A percentile compares a stretch with the other conserved stretches of the same genome.
These are phyloP conservation scores for Camptogramma bilineatum DNA, from an alignment of 2,888 invertebrate genomes.

Conservation along the genomic window DNA sequence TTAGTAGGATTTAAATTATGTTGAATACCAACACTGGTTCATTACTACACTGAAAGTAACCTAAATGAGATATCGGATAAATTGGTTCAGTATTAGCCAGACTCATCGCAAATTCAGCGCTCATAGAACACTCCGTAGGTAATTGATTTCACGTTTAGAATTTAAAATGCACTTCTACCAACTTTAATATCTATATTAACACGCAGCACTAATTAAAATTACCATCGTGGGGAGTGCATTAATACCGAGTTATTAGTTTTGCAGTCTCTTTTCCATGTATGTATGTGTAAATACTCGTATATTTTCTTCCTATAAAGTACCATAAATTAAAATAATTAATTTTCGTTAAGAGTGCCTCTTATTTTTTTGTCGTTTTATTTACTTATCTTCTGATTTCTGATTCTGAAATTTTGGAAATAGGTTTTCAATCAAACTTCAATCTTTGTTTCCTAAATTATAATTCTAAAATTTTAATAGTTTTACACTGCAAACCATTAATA, in stretches of 20 bases:
- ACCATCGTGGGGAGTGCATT: neutral
- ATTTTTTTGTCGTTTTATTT: too few species aligned
- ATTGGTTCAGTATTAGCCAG: neutral
- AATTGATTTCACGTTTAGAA: constrained; percentile 26
- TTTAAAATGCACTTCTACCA: constrained; percentile 13
- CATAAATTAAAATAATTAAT: too few species aligned
- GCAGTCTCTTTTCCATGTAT: neutral
- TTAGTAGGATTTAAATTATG: too few species aligned
- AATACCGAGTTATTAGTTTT: neutral
- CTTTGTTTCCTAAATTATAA: too few species aligned
- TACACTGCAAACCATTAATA: neutral
- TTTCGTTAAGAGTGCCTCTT: too few species aligned
- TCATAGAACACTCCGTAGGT: constrained; percentile 12
- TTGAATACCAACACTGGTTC: too few species aligned
- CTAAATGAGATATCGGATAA: neutral
- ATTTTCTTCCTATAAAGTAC: too few species aligned
- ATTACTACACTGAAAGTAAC: neutral
- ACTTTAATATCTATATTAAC: neutral
- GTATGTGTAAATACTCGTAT: too few species aligned
- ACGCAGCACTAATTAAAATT: constrained; percentile 3
- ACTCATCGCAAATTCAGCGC: constrained; percentile 23
- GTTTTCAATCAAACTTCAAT: too few species aligned
- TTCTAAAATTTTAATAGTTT: constrained; percentile 5
- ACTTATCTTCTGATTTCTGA: too few species aligned
- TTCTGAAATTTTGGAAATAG: too few species aligned